These are phyloP conservation scores for Scomber japonicus DNA, from an alignment of 2,113 vertebrate species.

Conservation along the genomic window DNA sequence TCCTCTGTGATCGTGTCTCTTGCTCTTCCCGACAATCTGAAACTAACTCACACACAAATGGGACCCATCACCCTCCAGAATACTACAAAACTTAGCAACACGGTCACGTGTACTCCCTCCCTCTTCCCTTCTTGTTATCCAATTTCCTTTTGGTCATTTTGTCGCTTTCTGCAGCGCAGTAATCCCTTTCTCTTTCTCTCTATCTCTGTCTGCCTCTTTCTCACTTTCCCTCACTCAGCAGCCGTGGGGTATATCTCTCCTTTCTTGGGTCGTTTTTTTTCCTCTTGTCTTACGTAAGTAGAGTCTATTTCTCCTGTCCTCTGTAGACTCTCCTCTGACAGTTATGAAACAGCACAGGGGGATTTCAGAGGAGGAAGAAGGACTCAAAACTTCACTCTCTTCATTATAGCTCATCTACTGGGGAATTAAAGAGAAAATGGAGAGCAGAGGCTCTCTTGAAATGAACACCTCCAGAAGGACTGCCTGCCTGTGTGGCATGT, in stretches of 20 bases:
- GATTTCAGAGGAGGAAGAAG: conserved; percentile 70
- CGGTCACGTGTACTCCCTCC: conserved; percentile 19
- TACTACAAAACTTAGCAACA: conserved; percentile 36
- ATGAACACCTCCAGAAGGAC: conserved; percentile 62
- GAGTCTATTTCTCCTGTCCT: conserved; percentile 78
- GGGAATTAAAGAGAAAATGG: conserved; percentile 72
- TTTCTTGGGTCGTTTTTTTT: conserved; percentile 52
- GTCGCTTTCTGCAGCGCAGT: conserved; percentile 54
- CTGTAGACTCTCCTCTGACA: conserved; percentile 76
- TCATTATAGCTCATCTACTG: conserved; percentile 73
- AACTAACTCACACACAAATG: not conserved
- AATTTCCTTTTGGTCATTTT: conserved; percentile 62
- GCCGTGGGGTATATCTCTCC: conserved; percentile 74
- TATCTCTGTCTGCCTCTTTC: conserved; percentile 50
- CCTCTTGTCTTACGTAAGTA: conserved; percentile 76
- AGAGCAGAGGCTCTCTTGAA: conserved; percentile 63
- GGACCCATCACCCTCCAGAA: conserved; percentile 33
- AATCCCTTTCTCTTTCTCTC: conserved; percentile 51
- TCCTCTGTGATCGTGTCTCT: conserved; percentile 48
- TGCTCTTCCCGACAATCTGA: not conserved
- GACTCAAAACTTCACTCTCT: conserved; percentile 61
- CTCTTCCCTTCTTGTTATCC: conserved; percentile 41
- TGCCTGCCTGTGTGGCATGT: conserved; percentile 38
- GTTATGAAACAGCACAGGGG: conserved; percentile 77
- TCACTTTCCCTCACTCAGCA: conserved; percentile 63